phyloP scores from a whole-genome alignment of 92 coral and sea anemone genomes.

The Siderastrea radians region DNA sequence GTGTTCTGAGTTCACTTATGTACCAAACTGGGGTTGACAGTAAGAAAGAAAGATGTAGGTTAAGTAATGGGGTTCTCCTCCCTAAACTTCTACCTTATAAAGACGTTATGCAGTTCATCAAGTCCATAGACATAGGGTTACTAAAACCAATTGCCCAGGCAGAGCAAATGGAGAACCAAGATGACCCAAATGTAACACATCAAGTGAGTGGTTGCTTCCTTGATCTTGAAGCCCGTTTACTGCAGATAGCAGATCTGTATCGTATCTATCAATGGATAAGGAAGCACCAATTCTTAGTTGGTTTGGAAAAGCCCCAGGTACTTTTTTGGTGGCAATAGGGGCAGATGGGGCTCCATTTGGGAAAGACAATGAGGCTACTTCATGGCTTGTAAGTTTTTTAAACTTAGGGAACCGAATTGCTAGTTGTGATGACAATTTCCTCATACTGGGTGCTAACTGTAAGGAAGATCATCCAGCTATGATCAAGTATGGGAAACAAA shows the following conservation, averaged over 20 bases:
- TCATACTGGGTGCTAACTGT: conserved; percentile 71
- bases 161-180: conserved; percentile 68
- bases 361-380: conserved; percentile 76
- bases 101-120: conserved; percentile 76
- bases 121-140: conserved; percentile 75
- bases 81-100: conserved; percentile 73
- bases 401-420: conserved; percentile 75
- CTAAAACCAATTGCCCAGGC: conserved; percentile 66
- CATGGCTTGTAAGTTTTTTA: conserved; percentile 73
- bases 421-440: conserved; percentile 75
- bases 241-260: conserved; percentile 76
- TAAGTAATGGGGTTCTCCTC: conserved; percentile 59
- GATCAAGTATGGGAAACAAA: conserved; percentile 71
- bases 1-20: conserved; percentile 73
- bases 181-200: conserved; percentile 46
- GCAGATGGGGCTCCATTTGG: conserved; percentile 86
- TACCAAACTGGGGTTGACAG: conserved; percentile 51
- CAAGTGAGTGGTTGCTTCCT: conserved; percentile 68
- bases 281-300: conserved; percentile 60
- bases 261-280: conserved; percentile 63
- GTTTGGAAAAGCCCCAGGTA: conserved; percentile 71
- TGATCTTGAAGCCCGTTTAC: conserved; percentile 77
- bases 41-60: conserved; percentile 57
- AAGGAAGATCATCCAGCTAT: conserved; percentile 69
- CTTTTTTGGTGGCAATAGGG: conserved; percentile 74